Percentiles rank a stretch among this genome's conserved stretches.
These are phyloP conservation scores for Drosophila equinoxialis DNA, from an alignment of 1,140 invertebrate genomes.

Conservation along the genomic window DNA sequence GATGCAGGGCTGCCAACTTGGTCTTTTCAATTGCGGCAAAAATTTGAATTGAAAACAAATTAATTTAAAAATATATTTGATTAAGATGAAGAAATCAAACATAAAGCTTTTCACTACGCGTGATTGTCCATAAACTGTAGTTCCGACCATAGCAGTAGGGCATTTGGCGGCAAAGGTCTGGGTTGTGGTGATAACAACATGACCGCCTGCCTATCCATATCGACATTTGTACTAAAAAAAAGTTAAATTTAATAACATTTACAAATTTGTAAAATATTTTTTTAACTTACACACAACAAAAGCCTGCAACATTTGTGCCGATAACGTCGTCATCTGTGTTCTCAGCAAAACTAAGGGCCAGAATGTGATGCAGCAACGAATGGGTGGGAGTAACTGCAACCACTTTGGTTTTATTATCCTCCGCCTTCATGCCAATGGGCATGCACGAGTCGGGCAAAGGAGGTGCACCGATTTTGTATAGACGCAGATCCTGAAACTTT, in stretches of 20 bases:
- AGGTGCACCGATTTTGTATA: constrained; percentile 97
- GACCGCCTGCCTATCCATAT: constrained; percentile 92
- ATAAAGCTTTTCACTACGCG: constrained; percentile 40
- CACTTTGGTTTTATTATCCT: constrained; percentile 96
- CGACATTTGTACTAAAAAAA: constrained; percentile 91
- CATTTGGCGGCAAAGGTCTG: constrained; percentile 94
- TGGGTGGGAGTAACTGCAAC: constrained; percentile 90
- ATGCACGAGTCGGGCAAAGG: constrained; percentile 96
- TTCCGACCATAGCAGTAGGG: constrained; percentile 90
- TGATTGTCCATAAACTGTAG: constrained; percentile 95
- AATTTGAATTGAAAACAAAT: too few relatives aligned
- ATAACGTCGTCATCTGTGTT: constrained; percentile 91
- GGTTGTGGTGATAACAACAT: constrained; percentile 97
- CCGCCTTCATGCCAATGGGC: constrained; percentile 96
- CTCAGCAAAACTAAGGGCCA: constrained; percentile 93
- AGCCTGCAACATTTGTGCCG: constrained; percentile 94
- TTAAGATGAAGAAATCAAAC: too few relatives aligned
- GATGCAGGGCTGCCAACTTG: too few relatives aligned
- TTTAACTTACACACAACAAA: constrained; percentile 94
- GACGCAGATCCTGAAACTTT: constrained; percentile 92
- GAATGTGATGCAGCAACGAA: constrained; percentile 92
- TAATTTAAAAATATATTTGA: too few relatives aligned
- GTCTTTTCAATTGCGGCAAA: too few relatives aligned
- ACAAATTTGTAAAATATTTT: neutral
- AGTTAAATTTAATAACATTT: constrained; percentile 18